Evolutionary conservation across 2,113 vertebrate genomes (phyloP), one percentile per base, ranked within the genome.

Genomic region (Ammodytes dubius): DNA sequence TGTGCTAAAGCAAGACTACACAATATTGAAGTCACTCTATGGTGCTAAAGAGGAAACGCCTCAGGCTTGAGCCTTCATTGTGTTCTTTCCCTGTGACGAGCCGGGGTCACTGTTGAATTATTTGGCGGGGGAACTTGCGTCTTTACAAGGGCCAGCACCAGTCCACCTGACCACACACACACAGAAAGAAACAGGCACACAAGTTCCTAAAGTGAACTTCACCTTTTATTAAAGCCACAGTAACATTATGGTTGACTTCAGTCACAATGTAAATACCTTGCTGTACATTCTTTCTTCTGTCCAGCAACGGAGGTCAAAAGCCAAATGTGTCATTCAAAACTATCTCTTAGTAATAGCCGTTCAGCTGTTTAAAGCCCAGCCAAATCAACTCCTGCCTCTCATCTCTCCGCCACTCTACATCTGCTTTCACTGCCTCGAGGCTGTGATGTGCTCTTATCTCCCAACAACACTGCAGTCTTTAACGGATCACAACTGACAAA

Each of bases 21-120:
- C 64, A 67, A 53, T 68, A 73, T 67, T 0, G 1, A 79, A 74
- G 69, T 68, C 66, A 59, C 87, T 83, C 49, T 74, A 74, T 77
- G 92, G 91, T 94, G 93, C 91, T 94, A 91, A 82, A 83, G 78
- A 61, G 46, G 84, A 79, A 79, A 80, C 87, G 59, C 74, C 49
- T 68, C 6, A 42, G 85, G 75, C 81, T 79, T 11, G 75, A 60
- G 75, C 85, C 85, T 84, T 74, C 64, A 60, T 58, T 74, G 53
- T 61, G 63, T 68, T 61, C 68, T n/a, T 56, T 85, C 45, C 61
- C 74, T 74, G 69, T 70, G 74, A 72, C 7, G n/a, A 83, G 77
- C 59, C n/a, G 85, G 27, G 27, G 78, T 56, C 79, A 56, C 84
- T 66, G 58, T 70, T 53, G 50, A 27, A 81, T 75, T 66, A 53